Evolutionary conservation across 2,888 invertebrate genomes (phyloP).

Genomic region (Cephus pulcher): DNA sequence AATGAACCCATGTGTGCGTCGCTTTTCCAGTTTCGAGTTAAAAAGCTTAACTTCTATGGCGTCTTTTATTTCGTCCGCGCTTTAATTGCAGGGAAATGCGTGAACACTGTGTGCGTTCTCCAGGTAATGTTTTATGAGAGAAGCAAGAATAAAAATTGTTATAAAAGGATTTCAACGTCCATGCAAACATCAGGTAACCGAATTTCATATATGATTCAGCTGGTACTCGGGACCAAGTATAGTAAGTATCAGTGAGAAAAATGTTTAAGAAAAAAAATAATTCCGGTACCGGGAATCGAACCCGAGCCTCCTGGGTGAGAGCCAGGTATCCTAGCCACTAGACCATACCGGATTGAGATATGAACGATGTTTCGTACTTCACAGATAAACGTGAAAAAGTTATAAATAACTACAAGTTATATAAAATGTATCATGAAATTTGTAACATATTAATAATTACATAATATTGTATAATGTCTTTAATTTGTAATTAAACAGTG

Average conservation of each 20-base stretch:
- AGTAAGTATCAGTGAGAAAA: neutral
- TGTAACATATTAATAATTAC: neutral
- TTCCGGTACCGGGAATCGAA: slow-evolving; percentile 68
- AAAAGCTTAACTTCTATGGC: neutral
- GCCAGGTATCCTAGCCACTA: slow-evolving; percentile 74
- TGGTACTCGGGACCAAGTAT: neutral
- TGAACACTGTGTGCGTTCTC: neutral
- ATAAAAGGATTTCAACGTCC: neutral
- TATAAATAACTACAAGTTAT: neutral
- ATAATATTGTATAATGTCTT: neutral
- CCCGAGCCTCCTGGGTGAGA: slow-evolving; percentile 75
- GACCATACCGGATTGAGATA: slow-evolving; percentile 64
- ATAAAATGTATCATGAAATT: neutral
- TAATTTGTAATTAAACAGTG: neutral
- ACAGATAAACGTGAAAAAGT: neutral
- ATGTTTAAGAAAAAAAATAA: neutral
- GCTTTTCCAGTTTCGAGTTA: neutral
- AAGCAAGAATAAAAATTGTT: neutral
- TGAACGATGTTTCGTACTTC: neutral
- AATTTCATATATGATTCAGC: neutral
- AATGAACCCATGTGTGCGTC: neutral
- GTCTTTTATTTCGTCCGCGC: neutral
- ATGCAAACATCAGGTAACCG: neutral
- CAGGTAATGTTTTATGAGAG: neutral
- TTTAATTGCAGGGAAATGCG: neutral